These are phyloP conservation scores for Eupithecia subfuscata DNA, from an alignment of 2,888 invertebrate species.

Conservation along the genomic window DNA sequence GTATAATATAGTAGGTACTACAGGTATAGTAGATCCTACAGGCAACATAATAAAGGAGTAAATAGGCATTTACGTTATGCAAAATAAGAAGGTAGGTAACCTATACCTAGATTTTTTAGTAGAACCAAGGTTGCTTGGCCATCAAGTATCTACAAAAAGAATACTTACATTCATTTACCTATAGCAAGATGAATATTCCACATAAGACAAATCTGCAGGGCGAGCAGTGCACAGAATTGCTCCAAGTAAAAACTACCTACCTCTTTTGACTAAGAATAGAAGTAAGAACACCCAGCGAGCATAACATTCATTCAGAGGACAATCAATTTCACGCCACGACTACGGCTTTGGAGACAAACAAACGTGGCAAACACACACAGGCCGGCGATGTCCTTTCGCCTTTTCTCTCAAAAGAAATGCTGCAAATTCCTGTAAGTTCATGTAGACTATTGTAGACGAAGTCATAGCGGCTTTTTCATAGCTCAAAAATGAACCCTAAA, in stretches of 20 bases:
- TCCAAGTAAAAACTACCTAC: background rate
- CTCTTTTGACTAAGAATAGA: background rate
- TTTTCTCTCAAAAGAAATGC: conserved; percentile 79
- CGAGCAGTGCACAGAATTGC: background rate
- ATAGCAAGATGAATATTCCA: background rate
- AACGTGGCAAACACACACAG: conserved; percentile 57
- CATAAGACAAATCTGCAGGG: background rate
- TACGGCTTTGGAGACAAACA: conserved; percentile 37
- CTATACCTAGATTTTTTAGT: background rate
- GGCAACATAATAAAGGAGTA: too few relatives aligned
- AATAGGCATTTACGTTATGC: too few relatives aligned
- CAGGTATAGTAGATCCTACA: too few relatives aligned
- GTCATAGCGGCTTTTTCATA: too few relatives aligned
- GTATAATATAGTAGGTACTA: too few relatives aligned
- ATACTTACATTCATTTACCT: background rate
- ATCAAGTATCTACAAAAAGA: background rate
- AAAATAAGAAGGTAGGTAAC: too few relatives aligned
- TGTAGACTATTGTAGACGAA: too few relatives aligned
- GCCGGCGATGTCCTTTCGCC: conserved; percentile 74
- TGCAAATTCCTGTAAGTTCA: too few relatives aligned
- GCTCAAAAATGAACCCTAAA: background rate
- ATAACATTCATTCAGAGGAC: background rate
- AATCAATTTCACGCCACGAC: conserved; percentile 16
- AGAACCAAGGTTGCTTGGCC: background rate
- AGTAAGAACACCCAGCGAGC: conserved; percentile 10